Base-by-base conservation (phyloP, 2,888 invertebrate species). In the Acanthopleura granulata region DNA sequence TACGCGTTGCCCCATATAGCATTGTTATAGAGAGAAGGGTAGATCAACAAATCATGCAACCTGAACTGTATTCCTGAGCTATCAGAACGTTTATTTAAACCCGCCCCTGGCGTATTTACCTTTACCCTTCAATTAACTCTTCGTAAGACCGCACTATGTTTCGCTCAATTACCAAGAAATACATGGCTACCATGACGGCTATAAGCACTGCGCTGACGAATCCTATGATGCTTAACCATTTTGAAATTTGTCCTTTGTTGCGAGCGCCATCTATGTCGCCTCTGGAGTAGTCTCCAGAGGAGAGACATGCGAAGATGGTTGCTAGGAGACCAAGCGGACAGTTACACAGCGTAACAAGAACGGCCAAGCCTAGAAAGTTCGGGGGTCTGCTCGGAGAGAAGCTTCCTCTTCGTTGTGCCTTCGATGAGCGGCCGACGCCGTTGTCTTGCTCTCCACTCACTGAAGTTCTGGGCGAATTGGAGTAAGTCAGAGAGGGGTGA, bases 191-290 rank as follows among this genome's bases (percentile, higher is more conserved):
- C 40, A 71, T 71, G 25, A 25, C 71, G 6, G 49, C 71, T 40
- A 71, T 40, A n/a, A 71, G n/a, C 18, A 71, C 71, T 4, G 71
- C 15, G 71, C 40, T 49, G n/a, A 30, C 71, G 18, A 71, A 40
- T 1, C 71, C 71, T 22, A 71, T 40, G 40, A 71, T 49, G 25
- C 71, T 71, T 6, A 71, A 40, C 71, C 71, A 71, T 49, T 71
- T 71, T 3, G 71, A 27, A 15, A 71, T n/a, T 71, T 49, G 40
- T 40, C 71, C 71, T 71, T 71, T 71, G n/a, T 9, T 71, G 14
- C 40, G 18, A n/a, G 71, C 71, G 71, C 50, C 50, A 71, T 71
- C 50, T 49, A 71, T 49, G 40, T 71, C 71, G 49, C 71, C 71
- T 3, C 50, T 15, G 18, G 40, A 40, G 71, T 71, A 71, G 40